Percentiles rank a stretch among this genome's conserved stretches.
Conservation (phyloP, 2,888 invertebrate genomes). For the Anoplius nigerrimus region DNA sequence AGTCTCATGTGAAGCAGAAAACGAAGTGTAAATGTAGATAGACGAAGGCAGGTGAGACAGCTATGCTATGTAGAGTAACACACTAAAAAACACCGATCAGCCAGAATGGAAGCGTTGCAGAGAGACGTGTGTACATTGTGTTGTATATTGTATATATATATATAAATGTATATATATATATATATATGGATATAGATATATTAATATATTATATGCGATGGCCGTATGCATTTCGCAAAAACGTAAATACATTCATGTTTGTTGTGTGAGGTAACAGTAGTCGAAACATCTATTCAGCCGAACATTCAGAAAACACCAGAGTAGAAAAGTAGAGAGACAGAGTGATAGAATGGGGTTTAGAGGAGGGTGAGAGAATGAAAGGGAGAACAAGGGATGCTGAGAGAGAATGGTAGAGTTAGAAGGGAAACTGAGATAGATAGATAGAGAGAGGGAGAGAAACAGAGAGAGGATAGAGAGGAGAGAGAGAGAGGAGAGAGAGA, state of each 20-base stretch:
- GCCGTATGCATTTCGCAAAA: constrained; percentile 1
- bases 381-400: constrained; percentile 30
- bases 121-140: constrained; percentile 13
- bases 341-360: constrained; percentile 12
- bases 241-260: neutral
- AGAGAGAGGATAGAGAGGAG: constrained; percentile 24
- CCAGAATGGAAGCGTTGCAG: constrained; percentile 60
- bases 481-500: constrained; percentile 54
- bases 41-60: constrained; percentile 63
- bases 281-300: constrained; percentile 50
- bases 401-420: constrained; percentile 16
- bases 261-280: neutral
- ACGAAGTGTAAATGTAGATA: constrained; percentile 43
- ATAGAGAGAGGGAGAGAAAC: constrained; percentile 3
- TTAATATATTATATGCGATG: neutral
- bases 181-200: constrained; percentile 18
- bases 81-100: constrained; percentile 62
- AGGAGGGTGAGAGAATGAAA: constrained; percentile 20
- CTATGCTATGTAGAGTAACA: constrained; percentile 56
- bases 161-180: constrained; percentile 14
- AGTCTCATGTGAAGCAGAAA: constrained; percentile 10
- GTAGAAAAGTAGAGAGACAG: neutral
- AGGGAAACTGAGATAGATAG: constrained; percentile 12
- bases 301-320: constrained; percentile 55
- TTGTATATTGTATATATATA: neutral